Percentiles rank a stretch among this genome's conserved stretches.
Evolutionary conservation across 2,888 invertebrate species (phyloP).

Genomic region (Chrysodeixis includens): DNA sequence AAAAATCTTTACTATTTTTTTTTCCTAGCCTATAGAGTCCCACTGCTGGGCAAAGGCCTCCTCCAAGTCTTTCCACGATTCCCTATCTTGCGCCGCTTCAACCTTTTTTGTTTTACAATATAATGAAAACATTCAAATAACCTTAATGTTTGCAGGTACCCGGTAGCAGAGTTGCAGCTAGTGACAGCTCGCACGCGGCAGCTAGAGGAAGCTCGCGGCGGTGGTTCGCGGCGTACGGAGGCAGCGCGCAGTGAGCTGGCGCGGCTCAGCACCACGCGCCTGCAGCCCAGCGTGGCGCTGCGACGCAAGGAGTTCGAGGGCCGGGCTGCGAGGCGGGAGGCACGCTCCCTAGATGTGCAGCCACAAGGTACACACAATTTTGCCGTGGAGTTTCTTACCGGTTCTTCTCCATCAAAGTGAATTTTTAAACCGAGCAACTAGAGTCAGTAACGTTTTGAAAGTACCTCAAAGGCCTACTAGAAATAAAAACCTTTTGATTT

Average conservation of each 20-base stretch:
- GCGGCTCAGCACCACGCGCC: constrained; percentile 90
- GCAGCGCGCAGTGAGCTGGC: constrained; percentile 92
- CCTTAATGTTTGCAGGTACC: constrained; percentile 72
- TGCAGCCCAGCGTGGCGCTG: constrained; percentile 93
- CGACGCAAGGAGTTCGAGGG: constrained; percentile 93
- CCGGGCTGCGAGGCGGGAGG: constrained; percentile 80
- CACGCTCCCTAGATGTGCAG: constrained; percentile 84
- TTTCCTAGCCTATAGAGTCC: too few species aligned
- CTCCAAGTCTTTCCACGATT: too few species aligned
- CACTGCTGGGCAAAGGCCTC: too few species aligned
- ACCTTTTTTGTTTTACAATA: too few species aligned
- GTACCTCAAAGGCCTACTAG: too few species aligned
- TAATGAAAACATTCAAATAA: neutral
- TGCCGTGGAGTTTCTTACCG: too few species aligned
- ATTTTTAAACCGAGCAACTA: too few species aligned
- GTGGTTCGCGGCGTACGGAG: constrained; percentile 91
- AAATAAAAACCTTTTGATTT: too few species aligned
- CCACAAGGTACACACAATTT: constrained; percentile 77
- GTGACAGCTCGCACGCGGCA: constrained; percentile 93
- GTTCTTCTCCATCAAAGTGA: too few species aligned
- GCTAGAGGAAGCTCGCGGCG: constrained; percentile 91
- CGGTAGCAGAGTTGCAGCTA: constrained; percentile 89
- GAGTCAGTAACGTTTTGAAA: too few species aligned
- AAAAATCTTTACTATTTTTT: too few species aligned
- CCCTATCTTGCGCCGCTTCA: too few species aligned